Conservation (phyloP, 2,113 vertebrate species). For the Cephalopholis sonnerati region DNA sequence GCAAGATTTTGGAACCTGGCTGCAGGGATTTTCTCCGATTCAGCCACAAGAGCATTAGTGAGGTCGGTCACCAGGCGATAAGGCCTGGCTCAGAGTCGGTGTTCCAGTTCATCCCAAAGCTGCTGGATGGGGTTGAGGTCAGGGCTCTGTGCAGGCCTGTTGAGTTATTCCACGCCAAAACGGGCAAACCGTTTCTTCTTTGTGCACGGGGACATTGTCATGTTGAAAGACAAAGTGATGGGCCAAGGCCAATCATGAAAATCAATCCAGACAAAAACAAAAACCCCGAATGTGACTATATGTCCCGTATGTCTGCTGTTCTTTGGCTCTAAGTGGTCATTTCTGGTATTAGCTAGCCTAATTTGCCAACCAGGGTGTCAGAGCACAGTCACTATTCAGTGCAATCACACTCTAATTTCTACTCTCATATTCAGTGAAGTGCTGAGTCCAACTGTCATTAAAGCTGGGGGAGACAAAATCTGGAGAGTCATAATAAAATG, state of each 20-base stretch:
- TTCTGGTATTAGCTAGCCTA: too few species aligned
- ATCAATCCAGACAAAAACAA: not conserved
- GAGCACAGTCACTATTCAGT: too few species aligned
- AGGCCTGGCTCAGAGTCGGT: not conserved
- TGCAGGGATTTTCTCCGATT: slow-evolving; percentile 28
- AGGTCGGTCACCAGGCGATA: slow-evolving; percentile 6
- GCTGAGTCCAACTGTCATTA: too few species aligned
- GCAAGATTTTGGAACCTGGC: slow-evolving; percentile 8
- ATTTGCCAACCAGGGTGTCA: too few species aligned
- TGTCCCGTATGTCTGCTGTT: too few species aligned
- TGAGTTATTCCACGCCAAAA: not conserved
- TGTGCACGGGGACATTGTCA: not conserved
- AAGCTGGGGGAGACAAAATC: too few species aligned
- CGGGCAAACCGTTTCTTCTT: not conserved
- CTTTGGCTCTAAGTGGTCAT: too few species aligned
- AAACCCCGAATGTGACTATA: too few species aligned
- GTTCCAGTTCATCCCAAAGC: slow-evolving; percentile 12
- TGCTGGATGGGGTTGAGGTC: slow-evolving; percentile 11
- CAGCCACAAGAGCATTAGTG: slow-evolving; percentile 14
- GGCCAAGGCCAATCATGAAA: not conserved
- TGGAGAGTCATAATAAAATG: too few species aligned
- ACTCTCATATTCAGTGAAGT: too few species aligned
- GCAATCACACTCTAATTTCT: too few species aligned
- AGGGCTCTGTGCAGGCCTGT: not conserved
- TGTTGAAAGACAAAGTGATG: too few species aligned